Base-by-base conservation (phyloP, 2,797 vertebrate species). In the Mormyrops boulengeri region DNA sequence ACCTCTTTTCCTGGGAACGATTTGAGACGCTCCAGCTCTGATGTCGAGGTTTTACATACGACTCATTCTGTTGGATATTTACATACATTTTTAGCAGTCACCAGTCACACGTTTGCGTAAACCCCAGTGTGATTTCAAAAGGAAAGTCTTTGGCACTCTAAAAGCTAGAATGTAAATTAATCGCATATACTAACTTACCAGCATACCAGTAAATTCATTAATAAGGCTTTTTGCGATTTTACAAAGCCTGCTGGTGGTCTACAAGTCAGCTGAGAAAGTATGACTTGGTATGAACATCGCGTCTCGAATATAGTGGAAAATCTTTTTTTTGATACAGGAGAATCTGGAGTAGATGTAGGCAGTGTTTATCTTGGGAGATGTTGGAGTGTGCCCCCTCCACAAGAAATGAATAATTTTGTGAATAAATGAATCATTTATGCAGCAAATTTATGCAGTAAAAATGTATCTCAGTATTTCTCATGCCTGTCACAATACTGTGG, bases 381-480 rank as follows among this genome's bases (percentile, higher is more conserved):
- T 7, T 44, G 41, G 17, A 80, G 41, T 80, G 6, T 80, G 8
- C 66, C 30, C 30, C 66, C 66, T 73, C 30, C 66, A 38, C 66
- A 38, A 38, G 66, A 73, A 73, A 73, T 73, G 66, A 73, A 73
- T 73, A 73, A 73, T 73, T 73, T 73, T 73, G 49, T 88, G 69
- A 88, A 88, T 47, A 50, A 47, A 38, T 55, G 47, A 52, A 52
- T 87, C 26, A 50, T 52, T 87, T 50, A 87, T 52, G 12, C 22
- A 55, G 26, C 53, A 52, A 55, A 34, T 52, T 80, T 41, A 80
- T 80, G 73, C 73, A 47, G 73, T 80, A 80, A 80, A 80, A 80
- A 73, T 73, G 30, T 47, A 80, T 80, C 38, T 47, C 44, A 52
- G 82, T 52, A 85, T 11, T 52, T 30, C 82, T 84, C 19, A 22